A percentile compares a stretch with the other conserved stretches of the same genome.
Conservation (phyloP, 1,140 invertebrate genomes). For the Drosophila ogumai region DNA sequence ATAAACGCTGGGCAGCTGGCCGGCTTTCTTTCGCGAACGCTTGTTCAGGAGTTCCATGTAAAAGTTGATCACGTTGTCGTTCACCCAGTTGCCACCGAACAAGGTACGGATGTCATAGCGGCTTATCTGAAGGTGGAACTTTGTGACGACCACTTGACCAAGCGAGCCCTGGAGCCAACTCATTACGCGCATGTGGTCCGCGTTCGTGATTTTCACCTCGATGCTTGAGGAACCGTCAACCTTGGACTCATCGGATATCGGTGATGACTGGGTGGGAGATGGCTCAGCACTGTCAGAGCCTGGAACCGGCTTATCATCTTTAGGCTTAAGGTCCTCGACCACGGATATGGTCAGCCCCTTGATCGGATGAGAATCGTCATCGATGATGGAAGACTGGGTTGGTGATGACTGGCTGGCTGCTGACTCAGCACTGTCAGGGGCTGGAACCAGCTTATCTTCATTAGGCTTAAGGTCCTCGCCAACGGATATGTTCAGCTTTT, state of each 20-base stretch:
- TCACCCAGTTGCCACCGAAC: constrained; percentile 94
- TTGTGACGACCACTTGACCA: constrained; percentile 85
- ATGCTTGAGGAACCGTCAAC: not conserved
- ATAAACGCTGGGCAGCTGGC: constrained; percentile 85
- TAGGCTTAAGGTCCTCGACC: not conserved
- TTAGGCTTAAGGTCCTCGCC: too few relatives aligned
- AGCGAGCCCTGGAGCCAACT: constrained; percentile 18
- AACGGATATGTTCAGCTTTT: not conserved
- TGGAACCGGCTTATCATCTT: not conserved
- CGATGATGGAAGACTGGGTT: not conserved
- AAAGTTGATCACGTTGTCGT: constrained; percentile 94
- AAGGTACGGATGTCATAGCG: constrained; percentile 93
- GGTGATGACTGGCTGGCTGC: not conserved
- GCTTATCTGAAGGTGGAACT: constrained; percentile 88
- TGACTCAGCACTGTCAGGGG: not conserved
- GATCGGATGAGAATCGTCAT: too few relatives aligned
- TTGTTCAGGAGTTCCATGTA: constrained; percentile 80
- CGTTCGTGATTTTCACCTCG: not conserved
- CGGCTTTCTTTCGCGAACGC: constrained; percentile 91
- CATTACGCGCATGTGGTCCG: not conserved
- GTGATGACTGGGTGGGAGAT: not conserved
- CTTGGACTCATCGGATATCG: not conserved
- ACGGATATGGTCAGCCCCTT: too few relatives aligned
- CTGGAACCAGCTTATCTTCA: not conserved
- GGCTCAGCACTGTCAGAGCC: not conserved